These are phyloP conservation scores for Paramisgurnus dabryanus DNA, from an alignment of 2,113 vertebrate species.

Conservation along the genomic window DNA sequence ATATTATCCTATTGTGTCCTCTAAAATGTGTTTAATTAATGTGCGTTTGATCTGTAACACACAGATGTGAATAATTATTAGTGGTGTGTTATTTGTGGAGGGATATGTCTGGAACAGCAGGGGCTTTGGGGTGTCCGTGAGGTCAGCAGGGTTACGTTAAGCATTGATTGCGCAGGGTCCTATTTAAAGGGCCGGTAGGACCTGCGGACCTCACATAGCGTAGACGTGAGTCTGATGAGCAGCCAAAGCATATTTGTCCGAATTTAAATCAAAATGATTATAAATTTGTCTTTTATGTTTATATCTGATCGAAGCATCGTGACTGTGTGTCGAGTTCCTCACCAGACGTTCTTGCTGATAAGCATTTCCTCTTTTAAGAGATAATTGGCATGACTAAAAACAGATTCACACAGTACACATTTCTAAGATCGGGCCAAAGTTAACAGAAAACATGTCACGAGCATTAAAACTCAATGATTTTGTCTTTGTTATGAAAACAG, in stretches of 20 bases:
- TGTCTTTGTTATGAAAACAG: background rate
- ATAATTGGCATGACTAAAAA: slow-evolving; percentile 33
- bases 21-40: slow-evolving; percentile 48
- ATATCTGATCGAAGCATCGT: background rate
- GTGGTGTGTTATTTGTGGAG: slow-evolving; percentile 26
- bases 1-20: slow-evolving; percentile 2
- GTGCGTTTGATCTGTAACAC: slow-evolving; percentile 10
- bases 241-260: too few relatives aligned
- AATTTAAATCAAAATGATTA: background rate
- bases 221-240: background rate
- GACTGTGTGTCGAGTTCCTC: background rate
- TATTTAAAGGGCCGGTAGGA: slow-evolving; percentile 15
- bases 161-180: slow-evolving; percentile 26
- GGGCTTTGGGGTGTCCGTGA: slow-evolving; percentile 13
- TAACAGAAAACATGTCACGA: slow-evolving; percentile 9
- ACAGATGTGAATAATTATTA: slow-evolving; percentile 66
- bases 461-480: slow-evolving; percentile 4
- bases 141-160: slow-evolving; percentile 40
- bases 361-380: slow-evolving; percentile 33
- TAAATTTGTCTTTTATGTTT: background rate
- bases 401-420: slow-evolving; percentile 26
- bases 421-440: slow-evolving; percentile 16
- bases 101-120: slow-evolving; percentile 28
- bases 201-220: background rate
- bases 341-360: slow-evolving; percentile 10